Conservation (phyloP, 2,113 vertebrate genomes). For the Corythoichthys intestinalis region DNA sequence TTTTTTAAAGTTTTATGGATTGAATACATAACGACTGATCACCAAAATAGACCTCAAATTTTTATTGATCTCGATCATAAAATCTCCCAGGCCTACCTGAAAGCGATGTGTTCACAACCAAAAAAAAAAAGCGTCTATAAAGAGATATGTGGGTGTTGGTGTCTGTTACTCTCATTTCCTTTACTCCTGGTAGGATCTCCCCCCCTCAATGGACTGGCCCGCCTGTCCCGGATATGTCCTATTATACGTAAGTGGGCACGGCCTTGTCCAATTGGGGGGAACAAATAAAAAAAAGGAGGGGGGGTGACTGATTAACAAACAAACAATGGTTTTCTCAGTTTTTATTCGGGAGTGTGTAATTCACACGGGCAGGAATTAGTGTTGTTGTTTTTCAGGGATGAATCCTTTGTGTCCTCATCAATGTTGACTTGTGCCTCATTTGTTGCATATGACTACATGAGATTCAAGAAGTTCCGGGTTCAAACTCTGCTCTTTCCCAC, state of each 20-base stretch:
- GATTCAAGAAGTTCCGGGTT: background rate
- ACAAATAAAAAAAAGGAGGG: slow-evolving; percentile 17
- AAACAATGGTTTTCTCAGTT: too few species aligned
- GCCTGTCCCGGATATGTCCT: slow-evolving; percentile 64
- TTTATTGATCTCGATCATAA: too few species aligned
- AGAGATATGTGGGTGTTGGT: slow-evolving; percentile 30
- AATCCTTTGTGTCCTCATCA: background rate
- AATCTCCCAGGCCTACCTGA: background rate
- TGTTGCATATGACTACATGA: background rate
- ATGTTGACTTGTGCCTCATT: background rate
- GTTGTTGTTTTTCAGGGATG: background rate
- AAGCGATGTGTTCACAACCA: background rate
- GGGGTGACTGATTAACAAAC: slow-evolving; percentile 13
- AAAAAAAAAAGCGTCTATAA: background rate
- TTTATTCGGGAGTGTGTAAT: too few species aligned
- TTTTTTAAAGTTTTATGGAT: too few species aligned
- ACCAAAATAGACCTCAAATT: too few species aligned
- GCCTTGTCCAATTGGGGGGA: slow-evolving; percentile 30
- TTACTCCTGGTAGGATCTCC: slow-evolving; percentile 65
- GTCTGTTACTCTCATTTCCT: slow-evolving; percentile 44
- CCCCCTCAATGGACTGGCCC: slow-evolving; percentile 68
- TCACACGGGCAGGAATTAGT: too few species aligned
- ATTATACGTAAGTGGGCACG: slow-evolving; percentile 70
- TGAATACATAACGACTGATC: too few species aligned
- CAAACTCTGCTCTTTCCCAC: background rate